Percentiles rank a stretch among this genome's conserved stretches.
Evolutionary conservation across 2,797 vertebrate species (phyloP).

Genomic region (Hypotaenidia philippensis): DNA sequence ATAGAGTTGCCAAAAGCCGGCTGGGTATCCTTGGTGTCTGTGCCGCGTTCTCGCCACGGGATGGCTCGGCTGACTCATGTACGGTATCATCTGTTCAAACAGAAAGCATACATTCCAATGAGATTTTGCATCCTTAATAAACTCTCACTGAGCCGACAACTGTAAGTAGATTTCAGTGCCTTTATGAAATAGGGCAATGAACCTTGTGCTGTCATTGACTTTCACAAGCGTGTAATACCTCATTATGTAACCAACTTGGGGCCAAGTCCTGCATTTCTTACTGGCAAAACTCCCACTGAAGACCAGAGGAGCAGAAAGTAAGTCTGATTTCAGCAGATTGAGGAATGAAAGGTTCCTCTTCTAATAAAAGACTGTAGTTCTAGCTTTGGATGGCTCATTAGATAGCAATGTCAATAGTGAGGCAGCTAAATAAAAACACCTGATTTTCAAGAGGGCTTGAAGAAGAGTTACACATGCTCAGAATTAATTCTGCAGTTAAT

Average conservation of each 20-base stretch:
- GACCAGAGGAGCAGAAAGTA: constrained; percentile 9
- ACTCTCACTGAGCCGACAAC: constrained; percentile 71
- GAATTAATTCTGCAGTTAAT: constrained; percentile 15
- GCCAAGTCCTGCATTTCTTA: constrained; percentile 55
- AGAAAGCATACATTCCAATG: constrained; percentile 83
- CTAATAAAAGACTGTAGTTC: neutral
- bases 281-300: constrained; percentile 38
- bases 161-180: constrained; percentile 72
- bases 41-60: constrained; percentile 92
- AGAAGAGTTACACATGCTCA: neutral
- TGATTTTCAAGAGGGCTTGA: constrained; percentile 7
- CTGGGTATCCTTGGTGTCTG: constrained; percentile 87
- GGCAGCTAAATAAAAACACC: constrained; percentile 38
- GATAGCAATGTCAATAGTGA: neutral
- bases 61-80: constrained; percentile 97
- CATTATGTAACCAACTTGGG: constrained; percentile 72
- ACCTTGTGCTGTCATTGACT: constrained; percentile 76
- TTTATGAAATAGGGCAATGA: constrained; percentile 78
- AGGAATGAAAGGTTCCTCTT: neutral
- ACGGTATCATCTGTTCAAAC: constrained; percentile 94
- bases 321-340: neutral
- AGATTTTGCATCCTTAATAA: constrained; percentile 79
- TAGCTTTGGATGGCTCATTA: neutral
- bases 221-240: constrained; percentile 74
- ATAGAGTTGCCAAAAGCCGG: constrained; percentile 87